Percentiles rank a stretch among this genome's conserved stretches.
phyloP scores from a whole-genome alignment of 2,888 invertebrate genomes.

The Drosophila silvestris region DNA sequence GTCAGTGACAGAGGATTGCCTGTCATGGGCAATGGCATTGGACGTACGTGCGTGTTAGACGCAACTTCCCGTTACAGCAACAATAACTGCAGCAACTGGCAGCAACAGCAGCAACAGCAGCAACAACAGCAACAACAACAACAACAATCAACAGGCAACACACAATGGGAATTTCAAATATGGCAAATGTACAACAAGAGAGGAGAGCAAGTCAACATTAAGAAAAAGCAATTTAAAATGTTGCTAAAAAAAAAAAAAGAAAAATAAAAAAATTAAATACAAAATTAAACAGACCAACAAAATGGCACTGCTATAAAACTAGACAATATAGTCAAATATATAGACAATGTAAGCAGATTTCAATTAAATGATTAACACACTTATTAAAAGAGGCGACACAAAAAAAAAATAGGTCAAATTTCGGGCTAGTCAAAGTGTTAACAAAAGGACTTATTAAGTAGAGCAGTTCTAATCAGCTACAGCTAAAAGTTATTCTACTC shows the following conservation, averaged over 20 bases:
- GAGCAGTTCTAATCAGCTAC: neutral
- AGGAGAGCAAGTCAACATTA: constrained; percentile 39
- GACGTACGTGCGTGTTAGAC: constrained; percentile 73
- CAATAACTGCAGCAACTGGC: constrained; percentile 25
- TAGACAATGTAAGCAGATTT: neutral
- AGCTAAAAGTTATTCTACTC: too few species aligned
- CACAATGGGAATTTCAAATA: constrained; percentile 75
- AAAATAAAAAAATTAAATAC: neutral
- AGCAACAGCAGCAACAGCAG: constrained; percentile 17
- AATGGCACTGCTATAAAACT: neutral
- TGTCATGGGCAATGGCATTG: constrained; percentile 56
- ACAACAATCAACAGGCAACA: constrained; percentile 48
- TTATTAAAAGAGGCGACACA: too few species aligned
- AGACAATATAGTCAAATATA: neutral
- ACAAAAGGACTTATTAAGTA: too few species aligned
- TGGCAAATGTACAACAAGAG: constrained; percentile 53
- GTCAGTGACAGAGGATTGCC: constrained; percentile 49
- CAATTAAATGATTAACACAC: neutral
- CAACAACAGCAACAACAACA: constrained; percentile 23
- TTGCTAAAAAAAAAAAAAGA: constrained; percentile 4
- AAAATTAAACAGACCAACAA: neutral
- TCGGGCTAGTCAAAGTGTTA: neutral
- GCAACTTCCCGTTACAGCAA: constrained; percentile 72
- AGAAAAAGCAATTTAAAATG: constrained; percentile 39
- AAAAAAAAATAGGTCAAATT: neutral